A percentile compares a stretch with the other conserved stretches of the same genome.
phyloP scores from a whole-genome alignment of 2,888 invertebrate genomes.

The Pseudoips prasinana region DNA sequence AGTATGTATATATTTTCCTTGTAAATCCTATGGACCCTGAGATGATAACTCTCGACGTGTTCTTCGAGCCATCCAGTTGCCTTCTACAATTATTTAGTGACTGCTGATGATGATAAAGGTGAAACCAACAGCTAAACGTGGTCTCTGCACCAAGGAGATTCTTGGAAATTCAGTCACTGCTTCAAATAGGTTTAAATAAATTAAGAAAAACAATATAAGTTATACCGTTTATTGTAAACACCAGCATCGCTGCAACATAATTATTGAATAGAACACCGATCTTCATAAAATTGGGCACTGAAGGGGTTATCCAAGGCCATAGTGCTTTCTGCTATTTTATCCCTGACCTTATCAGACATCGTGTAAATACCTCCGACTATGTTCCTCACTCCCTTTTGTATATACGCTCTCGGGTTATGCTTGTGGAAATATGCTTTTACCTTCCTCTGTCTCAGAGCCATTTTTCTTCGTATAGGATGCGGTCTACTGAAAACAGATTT shows the following conservation, averaged over 20 bases:
- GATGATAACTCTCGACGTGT: too few species aligned
- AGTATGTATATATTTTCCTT: too few species aligned
- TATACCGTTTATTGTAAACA: too few species aligned
- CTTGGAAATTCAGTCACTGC: too few species aligned
- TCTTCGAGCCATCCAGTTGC: too few species aligned
- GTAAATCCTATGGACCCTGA: too few species aligned
- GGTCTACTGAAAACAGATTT: constrained; percentile 60
- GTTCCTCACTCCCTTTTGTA: constrained; percentile 46
- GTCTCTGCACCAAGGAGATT: too few species aligned
- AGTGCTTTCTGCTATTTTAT: constrained; percentile 59
- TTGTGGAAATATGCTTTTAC: constrained; percentile 58
- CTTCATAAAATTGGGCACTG: constrained; percentile 61
- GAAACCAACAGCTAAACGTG: too few species aligned
- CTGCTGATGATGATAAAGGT: too few species aligned
- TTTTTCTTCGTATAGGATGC: constrained; percentile 57
- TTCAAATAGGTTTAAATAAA: too few species aligned
- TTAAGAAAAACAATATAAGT: too few species aligned
- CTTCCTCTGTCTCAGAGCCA: constrained; percentile 48
- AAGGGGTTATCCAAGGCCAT: constrained; percentile 59
- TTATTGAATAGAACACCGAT: constrained; percentile 56
- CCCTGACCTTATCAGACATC: constrained; percentile 58
- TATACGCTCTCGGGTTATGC: constrained; percentile 45
- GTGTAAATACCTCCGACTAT: constrained; percentile 55
- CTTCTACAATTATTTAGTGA: too few species aligned
- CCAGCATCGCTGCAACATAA: neutral